Evolutionary conservation across 2,797 vertebrate genomes (phyloP).

Genomic region (Pantherophis alleghaniensis): DNA sequence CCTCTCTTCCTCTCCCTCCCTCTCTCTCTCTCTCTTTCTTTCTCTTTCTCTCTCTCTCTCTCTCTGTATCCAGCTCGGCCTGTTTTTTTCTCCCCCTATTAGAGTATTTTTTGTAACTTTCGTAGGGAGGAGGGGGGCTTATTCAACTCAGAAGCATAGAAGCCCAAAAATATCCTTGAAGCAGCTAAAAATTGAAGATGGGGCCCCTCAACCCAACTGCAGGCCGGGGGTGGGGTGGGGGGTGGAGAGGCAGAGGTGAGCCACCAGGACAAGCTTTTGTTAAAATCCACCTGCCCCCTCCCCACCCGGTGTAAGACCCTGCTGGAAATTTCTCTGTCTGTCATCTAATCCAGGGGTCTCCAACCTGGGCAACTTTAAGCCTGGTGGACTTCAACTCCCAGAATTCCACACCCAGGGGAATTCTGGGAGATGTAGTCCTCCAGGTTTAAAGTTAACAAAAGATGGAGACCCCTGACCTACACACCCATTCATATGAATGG

Average conservation of each 20-base stretch:
- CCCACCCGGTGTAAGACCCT: neutral
- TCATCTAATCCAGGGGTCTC: neutral
- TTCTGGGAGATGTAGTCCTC: no score
- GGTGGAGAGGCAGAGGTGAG: neutral
- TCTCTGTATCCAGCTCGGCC: neutral
- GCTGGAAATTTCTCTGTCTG: neutral
- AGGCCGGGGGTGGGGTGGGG: fast-evolving
- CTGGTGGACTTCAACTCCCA: no score
- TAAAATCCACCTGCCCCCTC: neutral
- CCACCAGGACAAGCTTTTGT: neutral
- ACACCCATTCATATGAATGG: neutral
- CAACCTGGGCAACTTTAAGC: no score
- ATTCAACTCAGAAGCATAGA: fast-evolving
- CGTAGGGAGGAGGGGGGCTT: neutral
- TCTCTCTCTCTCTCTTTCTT: no score
- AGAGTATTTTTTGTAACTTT: neutral
- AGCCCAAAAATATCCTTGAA: neutral
- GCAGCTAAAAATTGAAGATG: neutral
- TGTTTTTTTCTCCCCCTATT: neutral
- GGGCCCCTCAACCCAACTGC: neutral
- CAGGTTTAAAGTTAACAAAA: no score
- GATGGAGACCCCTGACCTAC: no score
- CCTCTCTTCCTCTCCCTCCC: no score
- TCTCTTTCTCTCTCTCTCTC: no score
- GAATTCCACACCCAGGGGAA: no score